A percentile compares a stretch with the other conserved stretches of the same genome.
Conservation (phyloP, 2,113 vertebrate genomes). For the Indri indri region DNA sequence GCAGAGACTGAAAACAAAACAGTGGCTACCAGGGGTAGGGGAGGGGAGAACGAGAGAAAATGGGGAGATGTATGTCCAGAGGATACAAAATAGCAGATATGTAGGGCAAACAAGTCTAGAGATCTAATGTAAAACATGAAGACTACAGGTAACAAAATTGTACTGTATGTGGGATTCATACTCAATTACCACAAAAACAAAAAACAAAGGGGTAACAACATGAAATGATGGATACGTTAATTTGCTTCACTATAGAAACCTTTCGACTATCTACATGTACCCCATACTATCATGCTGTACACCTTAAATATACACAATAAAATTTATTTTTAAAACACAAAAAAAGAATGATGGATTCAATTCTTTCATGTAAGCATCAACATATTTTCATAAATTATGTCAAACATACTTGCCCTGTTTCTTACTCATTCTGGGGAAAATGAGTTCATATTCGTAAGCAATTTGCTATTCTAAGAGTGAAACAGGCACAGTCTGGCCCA, state of each 20-base stretch:
- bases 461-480: not conserved
- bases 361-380: not conserved
- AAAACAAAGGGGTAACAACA: not conserved
- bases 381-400: not conserved
- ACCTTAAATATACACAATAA: not conserved
- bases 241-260: not conserved
- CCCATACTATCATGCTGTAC: not conserved
- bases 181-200: not conserved
- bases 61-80: not conserved
- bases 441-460: not conserved
- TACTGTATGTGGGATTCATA: not conserved
- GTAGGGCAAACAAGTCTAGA: not conserved
- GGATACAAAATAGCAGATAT: not conserved
- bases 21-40: not conserved
- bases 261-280: not conserved
- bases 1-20: not conserved
- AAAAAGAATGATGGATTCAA: not conserved
- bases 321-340: not conserved
- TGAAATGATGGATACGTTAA: not conserved
- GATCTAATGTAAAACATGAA: not conserved
- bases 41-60: not conserved
- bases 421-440: not conserved
- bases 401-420: not conserved
- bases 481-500: not conserved
- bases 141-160: not conserved